phyloP scores from a whole-genome alignment of 1,140 invertebrate genomes.

The Conopomorpha cramerella region DNA sequence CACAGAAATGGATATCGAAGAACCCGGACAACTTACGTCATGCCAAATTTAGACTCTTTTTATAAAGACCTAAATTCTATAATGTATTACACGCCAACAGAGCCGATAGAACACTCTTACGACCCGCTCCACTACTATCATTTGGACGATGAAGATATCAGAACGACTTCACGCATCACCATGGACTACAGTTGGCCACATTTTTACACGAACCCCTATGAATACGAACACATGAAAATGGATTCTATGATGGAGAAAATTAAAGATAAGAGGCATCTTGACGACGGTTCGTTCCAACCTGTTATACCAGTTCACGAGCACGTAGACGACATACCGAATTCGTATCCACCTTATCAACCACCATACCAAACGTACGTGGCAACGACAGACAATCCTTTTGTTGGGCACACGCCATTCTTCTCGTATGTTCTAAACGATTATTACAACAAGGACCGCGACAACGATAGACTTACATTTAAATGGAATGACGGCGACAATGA shows the following conservation, averaged over 20 bases:
- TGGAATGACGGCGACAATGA: conserved; percentile 25
- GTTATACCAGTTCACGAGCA: conserved; percentile 33
- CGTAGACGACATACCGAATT: conserved; percentile 10
- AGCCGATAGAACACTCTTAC: conserved; percentile 9
- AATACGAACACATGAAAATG: conserved; percentile 20
- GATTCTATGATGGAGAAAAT: conserved; percentile 24
- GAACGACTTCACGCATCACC: conserved; percentile 20
- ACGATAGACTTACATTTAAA: conserved; percentile 28
- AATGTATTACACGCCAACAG: conserved; percentile 12
- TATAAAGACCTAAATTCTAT: conserved; percentile 15
- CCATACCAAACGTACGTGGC: neutral
- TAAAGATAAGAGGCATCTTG: conserved; percentile 18
- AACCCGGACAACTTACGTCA: conserved; percentile 4
- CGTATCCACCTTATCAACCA: neutral
- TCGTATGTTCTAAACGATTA: conserved; percentile 36
- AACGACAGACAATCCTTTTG: conserved; percentile 25
- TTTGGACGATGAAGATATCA: conserved; percentile 28
- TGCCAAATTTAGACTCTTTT: conserved; percentile 8
- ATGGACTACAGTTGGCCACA: conserved; percentile 28
- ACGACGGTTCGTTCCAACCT: too few relatives aligned
- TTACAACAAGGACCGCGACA: conserved; percentile 26
- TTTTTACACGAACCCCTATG: conserved; percentile 23
- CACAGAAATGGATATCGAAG: neutral
- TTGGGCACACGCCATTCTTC: conserved; percentile 29
- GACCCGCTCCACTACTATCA: conserved; percentile 11